Percentiles rank a stretch among this genome's conserved stretches.
phyloP scores from a whole-genome alignment of 2,888 invertebrate species.

The Archips xylosteana region DNA sequence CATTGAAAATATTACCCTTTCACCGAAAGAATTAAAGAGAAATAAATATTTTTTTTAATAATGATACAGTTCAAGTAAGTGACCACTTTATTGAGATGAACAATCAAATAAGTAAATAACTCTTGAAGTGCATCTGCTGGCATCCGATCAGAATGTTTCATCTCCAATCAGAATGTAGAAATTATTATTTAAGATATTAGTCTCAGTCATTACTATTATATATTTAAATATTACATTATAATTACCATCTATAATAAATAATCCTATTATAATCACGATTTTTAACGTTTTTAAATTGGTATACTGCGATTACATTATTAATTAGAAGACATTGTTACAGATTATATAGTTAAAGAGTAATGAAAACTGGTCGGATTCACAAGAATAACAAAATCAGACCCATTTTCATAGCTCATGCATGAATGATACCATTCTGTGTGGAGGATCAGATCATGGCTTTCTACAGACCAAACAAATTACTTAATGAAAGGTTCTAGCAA shows the following conservation, averaged over 20 bases:
- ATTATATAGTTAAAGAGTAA: background rate
- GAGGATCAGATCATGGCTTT: slow-evolving; percentile 10
- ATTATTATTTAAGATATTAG: slow-evolving; percentile 14
- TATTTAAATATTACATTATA: slow-evolving; percentile 26
- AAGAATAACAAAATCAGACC: background rate
- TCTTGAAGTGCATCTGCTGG: background rate
- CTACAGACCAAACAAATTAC: background rate
- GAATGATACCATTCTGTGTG: background rate
- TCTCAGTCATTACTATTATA: slow-evolving; percentile 18
- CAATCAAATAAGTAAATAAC: background rate
- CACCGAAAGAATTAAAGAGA: background rate
- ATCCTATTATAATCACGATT: slow-evolving; percentile 14
- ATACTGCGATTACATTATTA: slow-evolving; percentile 4
- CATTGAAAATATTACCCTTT: background rate
- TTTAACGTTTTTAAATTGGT: slow-evolving; percentile 5
- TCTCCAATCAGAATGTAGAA: slow-evolving; percentile 10
- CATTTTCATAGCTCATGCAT: background rate
- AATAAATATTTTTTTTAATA: background rate
- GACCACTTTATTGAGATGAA: background rate
- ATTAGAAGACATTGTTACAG: background rate
- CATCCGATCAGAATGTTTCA: background rate
- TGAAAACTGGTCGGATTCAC: background rate
- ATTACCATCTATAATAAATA: slow-evolving; percentile 16
- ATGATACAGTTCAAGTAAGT: background rate
- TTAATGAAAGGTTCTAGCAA: background rate